phyloP scores from a whole-genome alignment of 1,140 invertebrate genomes.

The Helicoverpa armigera region DNA sequence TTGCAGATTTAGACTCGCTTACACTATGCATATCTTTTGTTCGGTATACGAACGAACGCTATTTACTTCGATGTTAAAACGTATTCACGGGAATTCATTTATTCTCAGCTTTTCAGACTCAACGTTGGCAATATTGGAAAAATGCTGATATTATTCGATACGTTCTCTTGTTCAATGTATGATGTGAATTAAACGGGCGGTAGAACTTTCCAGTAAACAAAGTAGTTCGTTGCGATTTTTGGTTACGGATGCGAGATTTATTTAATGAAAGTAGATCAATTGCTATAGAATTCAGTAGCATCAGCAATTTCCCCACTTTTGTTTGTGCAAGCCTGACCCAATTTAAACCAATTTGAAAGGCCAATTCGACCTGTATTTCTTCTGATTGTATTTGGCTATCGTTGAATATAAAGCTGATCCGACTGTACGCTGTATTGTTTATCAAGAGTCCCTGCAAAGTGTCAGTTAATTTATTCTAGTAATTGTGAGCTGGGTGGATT shows the following conservation, averaged over 20 bases:
- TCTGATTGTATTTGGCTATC: conserved; percentile 75
- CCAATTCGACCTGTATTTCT: conserved; percentile 77
- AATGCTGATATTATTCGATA: conserved; percentile 25
- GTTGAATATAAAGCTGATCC: conserved; percentile 70
- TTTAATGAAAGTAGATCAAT: conserved; percentile 58
- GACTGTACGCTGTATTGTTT: conserved; percentile 53
- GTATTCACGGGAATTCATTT: conserved; percentile 27
- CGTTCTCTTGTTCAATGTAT: conserved; percentile 14
- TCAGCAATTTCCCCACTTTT: conserved; percentile 72
- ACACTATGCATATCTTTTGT: conserved; percentile 31
- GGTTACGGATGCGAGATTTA: conserved; percentile 51
- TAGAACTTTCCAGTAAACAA: conserved; percentile 32
- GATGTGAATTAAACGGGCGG: conserved; percentile 5
- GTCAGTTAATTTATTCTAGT: conserved; percentile 49
- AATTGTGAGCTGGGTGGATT: conserved; percentile 33
- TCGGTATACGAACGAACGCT: conserved; percentile 6
- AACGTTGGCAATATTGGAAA: conserved; percentile 26
- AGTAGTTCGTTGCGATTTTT: conserved; percentile 45
- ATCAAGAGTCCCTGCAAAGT: conserved; percentile 44
- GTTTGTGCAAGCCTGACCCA: conserved; percentile 75
- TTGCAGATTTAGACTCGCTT: conserved; percentile 18
- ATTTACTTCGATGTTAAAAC: conserved; percentile 11
- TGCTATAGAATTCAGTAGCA: conserved; percentile 54
- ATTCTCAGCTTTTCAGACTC: conserved; percentile 4
- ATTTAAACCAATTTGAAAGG: conserved; percentile 78